These are phyloP conservation scores for Pygmarrhopalites habei DNA, from an alignment of 1,140 invertebrate species.

Conservation along the genomic window DNA sequence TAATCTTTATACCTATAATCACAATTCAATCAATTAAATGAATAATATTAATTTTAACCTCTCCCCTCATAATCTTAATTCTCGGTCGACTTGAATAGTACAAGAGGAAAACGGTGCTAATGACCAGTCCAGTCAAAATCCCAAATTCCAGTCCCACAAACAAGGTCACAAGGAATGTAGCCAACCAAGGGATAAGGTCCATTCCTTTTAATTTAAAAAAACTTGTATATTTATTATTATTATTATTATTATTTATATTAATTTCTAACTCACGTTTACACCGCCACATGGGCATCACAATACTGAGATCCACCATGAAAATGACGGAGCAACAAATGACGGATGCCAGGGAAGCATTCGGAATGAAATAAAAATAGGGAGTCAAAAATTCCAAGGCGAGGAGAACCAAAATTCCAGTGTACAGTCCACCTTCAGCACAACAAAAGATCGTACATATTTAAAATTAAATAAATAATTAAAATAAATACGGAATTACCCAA, in stretches of 20 bases:
- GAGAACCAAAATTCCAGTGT: conserved; percentile 62
- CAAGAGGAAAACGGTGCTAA: conserved; percentile 74
- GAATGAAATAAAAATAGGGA: conserved; percentile 80
- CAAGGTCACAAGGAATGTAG: conserved; percentile 76
- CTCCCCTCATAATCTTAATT: conserved; percentile 56
- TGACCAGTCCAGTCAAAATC: conserved; percentile 73
- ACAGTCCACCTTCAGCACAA: conserved; percentile 16
- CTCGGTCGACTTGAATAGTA: conserved; percentile 79
- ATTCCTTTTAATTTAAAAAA: conserved; percentile 54
- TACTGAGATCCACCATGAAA: conserved; percentile 42
- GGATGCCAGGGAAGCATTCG: conserved; percentile 72
- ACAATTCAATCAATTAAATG: neutral
- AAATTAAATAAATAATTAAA: conserved; percentile 84
- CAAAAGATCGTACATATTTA: conserved; percentile 37
- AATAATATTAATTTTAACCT: conserved; percentile 44
- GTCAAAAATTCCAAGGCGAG: conserved; percentile 70
- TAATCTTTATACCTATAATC: no score
- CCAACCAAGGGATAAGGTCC: conserved; percentile 65
- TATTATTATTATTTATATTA: neutral
- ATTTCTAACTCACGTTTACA: conserved; percentile 31
- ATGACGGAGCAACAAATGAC: conserved; percentile 44
- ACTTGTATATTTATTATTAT: neutral
- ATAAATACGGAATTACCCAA: conserved; percentile 66
- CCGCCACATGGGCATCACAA: conserved; percentile 39
- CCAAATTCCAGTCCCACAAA: conserved; percentile 79